These are phyloP conservation scores for Dorcus hopei DNA, from an alignment of 2,888 invertebrate species.

Conservation along the genomic window DNA sequence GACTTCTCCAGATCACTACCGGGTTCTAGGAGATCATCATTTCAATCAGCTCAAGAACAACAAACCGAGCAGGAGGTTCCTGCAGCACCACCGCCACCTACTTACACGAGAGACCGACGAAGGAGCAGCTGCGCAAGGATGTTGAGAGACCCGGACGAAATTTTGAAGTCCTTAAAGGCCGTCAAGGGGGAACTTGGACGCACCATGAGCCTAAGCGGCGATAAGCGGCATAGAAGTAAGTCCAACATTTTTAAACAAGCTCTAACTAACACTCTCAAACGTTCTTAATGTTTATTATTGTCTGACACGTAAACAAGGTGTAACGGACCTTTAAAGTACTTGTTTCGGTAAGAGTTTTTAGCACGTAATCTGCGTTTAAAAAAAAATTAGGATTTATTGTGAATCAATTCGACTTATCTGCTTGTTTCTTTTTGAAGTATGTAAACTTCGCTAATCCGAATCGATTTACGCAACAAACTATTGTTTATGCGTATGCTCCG, in stretches of 20 bases:
- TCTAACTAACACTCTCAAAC: too few relatives aligned
- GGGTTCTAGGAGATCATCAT: slow-evolving; percentile 80
- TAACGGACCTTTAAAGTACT: too few relatives aligned
- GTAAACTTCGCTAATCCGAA: too few relatives aligned
- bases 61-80: slow-evolving; percentile 44
- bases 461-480: too few relatives aligned
- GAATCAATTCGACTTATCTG: too few relatives aligned
- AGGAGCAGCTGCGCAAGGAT: slow-evolving; percentile 76
- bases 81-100: slow-evolving; percentile 53
- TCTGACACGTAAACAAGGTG: too few relatives aligned
- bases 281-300: too few relatives aligned
- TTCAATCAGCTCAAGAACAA: slow-evolving; percentile 65
- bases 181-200: slow-evolving; percentile 80
- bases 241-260: slow-evolving; percentile 9
- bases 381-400: too few relatives aligned
- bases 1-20: slow-evolving; percentile 84
- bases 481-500: too few relatives aligned
- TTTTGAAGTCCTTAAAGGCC: slow-evolving; percentile 74
- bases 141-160: slow-evolving; percentile 77
- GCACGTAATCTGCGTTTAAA: too few relatives aligned
- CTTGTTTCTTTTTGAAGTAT: too few relatives aligned
- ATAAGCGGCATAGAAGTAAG: slow-evolving; percentile 59
- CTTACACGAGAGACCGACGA: slow-evolving; percentile 66
- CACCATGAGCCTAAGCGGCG: slow-evolving; percentile 74
- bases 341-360: too few relatives aligned